Evolutionary conservation across 2,113 vertebrate species (phyloP).

Genomic region (Callopanchax toddi): DNA sequence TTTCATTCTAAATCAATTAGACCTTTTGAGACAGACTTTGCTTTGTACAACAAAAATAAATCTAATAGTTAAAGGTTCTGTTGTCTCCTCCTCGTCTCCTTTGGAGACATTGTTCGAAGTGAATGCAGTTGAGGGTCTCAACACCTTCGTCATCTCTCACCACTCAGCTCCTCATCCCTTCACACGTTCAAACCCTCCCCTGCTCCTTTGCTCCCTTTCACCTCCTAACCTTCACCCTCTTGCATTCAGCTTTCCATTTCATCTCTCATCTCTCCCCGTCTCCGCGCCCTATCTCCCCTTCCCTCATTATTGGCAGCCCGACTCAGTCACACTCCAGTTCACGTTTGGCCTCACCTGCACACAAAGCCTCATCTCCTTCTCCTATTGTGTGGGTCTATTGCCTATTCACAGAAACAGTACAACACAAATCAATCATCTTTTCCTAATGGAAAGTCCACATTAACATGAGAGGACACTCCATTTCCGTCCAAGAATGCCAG

Average conservation of each 20-base stretch:
- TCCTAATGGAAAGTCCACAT: slow-evolving; percentile 81
- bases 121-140: slow-evolving; percentile 37
- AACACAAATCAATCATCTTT: slow-evolving; percentile 81
- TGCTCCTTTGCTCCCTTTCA: slow-evolving; percentile 35
- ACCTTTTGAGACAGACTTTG: slow-evolving; percentile 6
- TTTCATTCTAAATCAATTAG: slow-evolving; percentile 19
- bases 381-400: slow-evolving; percentile 68
- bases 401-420: slow-evolving; percentile 62
- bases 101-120: slow-evolving; percentile 35
- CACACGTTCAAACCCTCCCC: slow-evolving; percentile 28
- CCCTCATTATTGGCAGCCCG: slow-evolving; percentile 45
- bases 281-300: not conserved
- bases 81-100: slow-evolving; percentile 13
- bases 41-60: slow-evolving; percentile 10
- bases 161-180: slow-evolving; percentile 35
- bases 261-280: slow-evolving; percentile 42
- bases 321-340: slow-evolving; percentile 70
- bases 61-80: slow-evolving; percentile 16
- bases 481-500: slow-evolving; percentile 82
- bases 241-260: slow-evolving; percentile 50
- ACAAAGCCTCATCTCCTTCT: slow-evolving; percentile 61
- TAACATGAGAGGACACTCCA: slow-evolving; percentile 80
- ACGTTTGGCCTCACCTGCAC: slow-evolving; percentile 60
- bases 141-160: slow-evolving; percentile 41
- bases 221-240: slow-evolving; percentile 55